Percentiles rank a stretch among this genome's conserved stretches.
phyloP scores from a whole-genome alignment of 2,888 invertebrate genomes.

The Branchipolynoe longqiensis region DNA sequence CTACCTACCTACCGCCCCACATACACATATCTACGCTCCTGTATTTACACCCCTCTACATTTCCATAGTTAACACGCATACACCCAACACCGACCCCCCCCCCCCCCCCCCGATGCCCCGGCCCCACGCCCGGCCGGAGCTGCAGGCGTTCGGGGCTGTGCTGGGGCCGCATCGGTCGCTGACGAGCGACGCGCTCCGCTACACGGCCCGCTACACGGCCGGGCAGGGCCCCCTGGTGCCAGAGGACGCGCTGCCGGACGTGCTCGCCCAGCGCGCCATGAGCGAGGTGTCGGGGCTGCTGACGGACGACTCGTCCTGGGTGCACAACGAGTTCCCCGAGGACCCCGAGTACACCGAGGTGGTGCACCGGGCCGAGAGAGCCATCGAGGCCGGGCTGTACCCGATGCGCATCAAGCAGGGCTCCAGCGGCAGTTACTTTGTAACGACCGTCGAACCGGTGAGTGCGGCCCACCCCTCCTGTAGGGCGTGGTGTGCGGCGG shows the following conservation, averaged over 20 bases:
- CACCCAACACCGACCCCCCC: too few relatives aligned
- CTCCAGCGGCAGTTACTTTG: conserved; percentile 99
- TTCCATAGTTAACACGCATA: too few relatives aligned
- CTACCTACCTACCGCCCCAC: too few relatives aligned
- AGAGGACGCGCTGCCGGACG: neutral
- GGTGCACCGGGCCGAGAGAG: conserved; percentile 80
- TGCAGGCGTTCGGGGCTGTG: conserved; percentile 1
- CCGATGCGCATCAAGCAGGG: conserved; percentile 99
- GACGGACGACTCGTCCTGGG: neutral
- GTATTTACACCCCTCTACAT: too few relatives aligned
- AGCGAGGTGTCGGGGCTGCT: conserved; percentile 22
- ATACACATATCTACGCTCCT: too few relatives aligned
- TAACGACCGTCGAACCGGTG: conserved; percentile 90
- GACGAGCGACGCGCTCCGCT: conserved; percentile 3
- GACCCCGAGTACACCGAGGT: conserved; percentile 66
- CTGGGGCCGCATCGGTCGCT: conserved; percentile 11
- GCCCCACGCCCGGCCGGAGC: conserved; percentile 11
- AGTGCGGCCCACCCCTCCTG: conserved; percentile 68
- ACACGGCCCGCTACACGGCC: neutral
- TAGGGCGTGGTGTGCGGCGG: too few relatives aligned
- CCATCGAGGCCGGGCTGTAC: conserved; percentile 96
- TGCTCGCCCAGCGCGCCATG: conserved; percentile 4
- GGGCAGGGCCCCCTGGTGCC: neutral
- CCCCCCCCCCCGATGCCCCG: too few relatives aligned
- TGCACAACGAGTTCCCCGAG: conserved; percentile 66